Evolutionary conservation across 2,797 vertebrate species (phyloP).

Genomic region (Arnoldichthys spilopterus): DNA sequence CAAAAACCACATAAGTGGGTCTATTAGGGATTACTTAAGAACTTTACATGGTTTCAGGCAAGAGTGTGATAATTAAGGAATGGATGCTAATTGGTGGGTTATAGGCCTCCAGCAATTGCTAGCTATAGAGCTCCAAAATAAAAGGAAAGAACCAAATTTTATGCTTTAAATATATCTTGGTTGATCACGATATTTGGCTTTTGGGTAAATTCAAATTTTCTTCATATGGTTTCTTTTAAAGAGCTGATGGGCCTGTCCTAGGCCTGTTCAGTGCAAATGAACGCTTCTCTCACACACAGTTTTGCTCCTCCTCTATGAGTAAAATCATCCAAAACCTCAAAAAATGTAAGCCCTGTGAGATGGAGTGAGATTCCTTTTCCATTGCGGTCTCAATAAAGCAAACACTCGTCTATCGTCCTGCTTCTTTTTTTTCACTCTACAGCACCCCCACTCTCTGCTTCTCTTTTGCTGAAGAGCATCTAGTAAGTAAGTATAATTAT

Average conservation of each 20-base stretch:
- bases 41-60: too few species aligned
- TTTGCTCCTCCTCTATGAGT: background rate
- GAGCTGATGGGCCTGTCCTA: background rate
- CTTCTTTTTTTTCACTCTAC: background rate
- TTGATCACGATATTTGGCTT: background rate
- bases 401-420: slow-evolving; percentile 16
- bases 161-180: background rate
- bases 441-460: background rate
- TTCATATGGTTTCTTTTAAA: background rate
- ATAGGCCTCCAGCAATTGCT: too few species aligned
- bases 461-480: slow-evolving; percentile 10
- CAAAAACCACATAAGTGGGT: too few species aligned
- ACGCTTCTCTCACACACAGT: background rate
- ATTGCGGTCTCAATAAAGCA: slow-evolving; percentile 29
- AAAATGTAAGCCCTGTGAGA: background rate
- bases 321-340: slow-evolving; percentile 18
- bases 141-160: background rate
- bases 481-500: background rate
- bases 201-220: background rate
- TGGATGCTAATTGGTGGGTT: too few species aligned
- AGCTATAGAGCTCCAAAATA: too few species aligned
- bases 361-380: slow-evolving; percentile 19
- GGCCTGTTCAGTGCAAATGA: background rate
- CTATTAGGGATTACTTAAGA: too few species aligned
- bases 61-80: too few species aligned